phyloP scores from a whole-genome alignment of 2,797 vertebrate species.

The Periparus ater region DNA sequence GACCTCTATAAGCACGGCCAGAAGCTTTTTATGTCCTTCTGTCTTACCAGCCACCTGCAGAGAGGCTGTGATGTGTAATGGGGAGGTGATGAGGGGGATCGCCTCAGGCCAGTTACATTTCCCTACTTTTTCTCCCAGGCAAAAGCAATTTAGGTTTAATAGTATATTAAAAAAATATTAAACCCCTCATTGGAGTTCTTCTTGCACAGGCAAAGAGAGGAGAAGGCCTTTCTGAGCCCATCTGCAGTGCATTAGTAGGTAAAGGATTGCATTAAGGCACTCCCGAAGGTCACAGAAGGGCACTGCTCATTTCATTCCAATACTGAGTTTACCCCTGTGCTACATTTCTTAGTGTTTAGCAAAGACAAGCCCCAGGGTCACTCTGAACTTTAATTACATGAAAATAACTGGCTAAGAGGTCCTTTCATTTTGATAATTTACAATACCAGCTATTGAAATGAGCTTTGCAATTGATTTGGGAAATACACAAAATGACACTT shows the following conservation, averaged over 20 bases:
- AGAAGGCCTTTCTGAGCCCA: not conserved
- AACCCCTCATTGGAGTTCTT: not conserved
- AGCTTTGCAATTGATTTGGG: constrained; percentile 5
- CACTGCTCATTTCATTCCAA: not conserved
- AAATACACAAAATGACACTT: constrained; percentile 9
- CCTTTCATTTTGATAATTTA: constrained; percentile 18
- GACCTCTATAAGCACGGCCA: not conserved
- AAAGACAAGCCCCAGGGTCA: constrained; percentile 1
- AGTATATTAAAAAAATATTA: not conserved
- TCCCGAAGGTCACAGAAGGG: not conserved
- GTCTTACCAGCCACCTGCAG: not conserved
- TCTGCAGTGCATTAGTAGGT: not conserved
- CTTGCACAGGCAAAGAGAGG: not conserved
- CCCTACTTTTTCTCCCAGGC: not conserved
- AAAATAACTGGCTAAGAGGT: constrained; percentile 4
- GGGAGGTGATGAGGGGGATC: not conserved
- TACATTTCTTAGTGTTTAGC: not conserved
- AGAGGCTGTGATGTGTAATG: not conserved
- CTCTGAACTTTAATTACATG: constrained; percentile 26
- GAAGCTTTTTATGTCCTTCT: not conserved
- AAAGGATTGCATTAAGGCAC: not conserved
- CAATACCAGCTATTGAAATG: not conserved
- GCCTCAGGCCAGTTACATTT: not conserved
- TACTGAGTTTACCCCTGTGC: not conserved
- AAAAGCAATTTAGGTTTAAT: constrained; percentile 19